These are phyloP conservation scores for Pionites leucogaster DNA, from an alignment of 2,113 vertebrate species.

Conservation along the genomic window DNA sequence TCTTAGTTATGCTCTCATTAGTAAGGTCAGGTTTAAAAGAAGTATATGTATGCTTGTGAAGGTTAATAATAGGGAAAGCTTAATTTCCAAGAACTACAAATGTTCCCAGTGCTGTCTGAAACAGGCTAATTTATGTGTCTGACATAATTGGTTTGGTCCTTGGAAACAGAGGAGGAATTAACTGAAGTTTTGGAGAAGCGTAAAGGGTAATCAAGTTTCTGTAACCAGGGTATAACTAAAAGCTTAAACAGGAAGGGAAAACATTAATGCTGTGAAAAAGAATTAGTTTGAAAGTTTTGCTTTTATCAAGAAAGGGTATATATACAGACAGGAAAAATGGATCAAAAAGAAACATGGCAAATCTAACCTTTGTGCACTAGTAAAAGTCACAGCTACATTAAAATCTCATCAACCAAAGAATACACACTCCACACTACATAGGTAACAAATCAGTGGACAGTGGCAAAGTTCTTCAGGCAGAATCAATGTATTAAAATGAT, in stretches of 20 bases:
- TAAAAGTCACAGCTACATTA: not conserved
- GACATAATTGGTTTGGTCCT: not conserved
- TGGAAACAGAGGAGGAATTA: not conserved
- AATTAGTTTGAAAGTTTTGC: not conserved
- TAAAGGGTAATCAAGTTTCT: not conserved
- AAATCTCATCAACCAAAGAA: not conserved
- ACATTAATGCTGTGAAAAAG: not conserved
- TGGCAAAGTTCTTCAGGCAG: not conserved
- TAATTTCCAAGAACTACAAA: not conserved
- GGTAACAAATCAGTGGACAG: not conserved
- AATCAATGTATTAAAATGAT: not conserved
- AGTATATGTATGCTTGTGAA: not conserved
- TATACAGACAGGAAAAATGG: not conserved
- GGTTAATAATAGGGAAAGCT: not conserved
- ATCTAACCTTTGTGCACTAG: not conserved
- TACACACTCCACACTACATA: not conserved
- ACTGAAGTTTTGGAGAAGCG: not conserved
- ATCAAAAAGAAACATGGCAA: not conserved
- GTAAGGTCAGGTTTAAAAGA: not conserved
- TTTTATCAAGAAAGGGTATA: not conserved
- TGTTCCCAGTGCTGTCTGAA: not conserved
- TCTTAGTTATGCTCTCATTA: not conserved
- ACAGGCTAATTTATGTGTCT: not conserved
- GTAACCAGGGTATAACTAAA: not conserved
- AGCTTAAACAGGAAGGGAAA: not conserved